Percentiles rank a stretch among this genome's conserved stretches.
phyloP scores from a whole-genome alignment of 2,797 vertebrate genomes.

The Lophotriccus pileatus region DNA sequence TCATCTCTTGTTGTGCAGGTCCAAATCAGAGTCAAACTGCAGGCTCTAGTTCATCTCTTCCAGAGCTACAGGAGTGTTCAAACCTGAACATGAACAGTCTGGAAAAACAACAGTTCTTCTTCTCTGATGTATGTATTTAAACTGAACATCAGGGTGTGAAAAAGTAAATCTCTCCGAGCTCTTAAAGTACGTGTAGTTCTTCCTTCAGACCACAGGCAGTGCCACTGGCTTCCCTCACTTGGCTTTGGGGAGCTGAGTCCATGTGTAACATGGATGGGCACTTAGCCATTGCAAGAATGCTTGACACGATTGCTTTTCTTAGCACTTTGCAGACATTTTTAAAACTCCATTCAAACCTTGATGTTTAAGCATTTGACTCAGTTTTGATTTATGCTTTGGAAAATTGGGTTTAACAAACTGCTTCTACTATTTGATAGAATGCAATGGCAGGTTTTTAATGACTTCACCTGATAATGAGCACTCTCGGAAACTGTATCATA shows the following conservation, averaged over 20 bases:
- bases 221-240: background rate
- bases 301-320: background rate
- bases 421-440: slow-evolving; percentile 6
- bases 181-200: rapidly evolving
- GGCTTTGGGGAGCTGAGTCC: background rate
- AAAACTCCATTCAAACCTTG: background rate
- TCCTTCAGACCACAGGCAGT: background rate
- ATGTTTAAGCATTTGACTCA: background rate
- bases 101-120: background rate
- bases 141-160: background rate
- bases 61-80: background rate
- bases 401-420: background rate
- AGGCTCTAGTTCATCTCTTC: background rate
- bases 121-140: background rate
- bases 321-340: background rate
- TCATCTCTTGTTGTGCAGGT: background rate
- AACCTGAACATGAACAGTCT: rapidly evolving
- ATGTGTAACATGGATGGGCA: background rate
- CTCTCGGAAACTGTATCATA: background rate
- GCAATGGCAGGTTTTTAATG: background rate
- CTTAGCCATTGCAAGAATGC: background rate
- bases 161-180: background rate
- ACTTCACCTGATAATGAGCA: slow-evolving; percentile 43
- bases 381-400: slow-evolving; percentile 22
- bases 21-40: background rate